Base-by-base conservation (phyloP, 2,888 invertebrate genomes). In the Hipparchia sbordonii region DNA sequence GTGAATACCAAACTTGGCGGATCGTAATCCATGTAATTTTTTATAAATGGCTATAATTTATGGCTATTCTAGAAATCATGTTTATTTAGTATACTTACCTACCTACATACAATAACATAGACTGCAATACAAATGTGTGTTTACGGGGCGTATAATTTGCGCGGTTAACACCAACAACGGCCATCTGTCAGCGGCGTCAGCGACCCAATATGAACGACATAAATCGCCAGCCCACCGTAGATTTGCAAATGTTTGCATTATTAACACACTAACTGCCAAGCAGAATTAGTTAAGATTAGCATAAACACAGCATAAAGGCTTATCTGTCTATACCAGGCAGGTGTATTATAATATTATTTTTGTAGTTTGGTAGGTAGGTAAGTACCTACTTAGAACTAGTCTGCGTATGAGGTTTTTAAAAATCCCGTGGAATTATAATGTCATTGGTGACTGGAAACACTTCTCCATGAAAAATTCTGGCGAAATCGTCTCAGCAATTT, bases 131-230 rank as follows among this genome's bases (percentile, higher is more conserved):
- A 56, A 56, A 56, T 56, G 56, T 61, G 61, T 60, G 39, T 74
- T 74, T 48, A 68, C 68, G 66, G 23, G 63, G 72, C 62, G 72
- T 74, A 67, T 67, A 72, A 75, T 75, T 75, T 76, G 46, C 45
- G 48, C 59, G 62, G 62, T 56, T 59, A 80, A 76, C 79, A 75
- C 67, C 67, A 59, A 68, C 62, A 9, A 13, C 46, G 63, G 75
- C 77, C 79, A 81, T 83, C 78, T 70, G 81, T 83, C 84, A 81
- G 13, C 48, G 48, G 48, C 79, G 77, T 77, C 77, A 77, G 68
- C 78, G 72, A 77, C 80, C 81, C 83, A 84, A 84, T 83, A 85
- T 84, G 82, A 80, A 77, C 45, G 63, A 46, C 63, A 63, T 63
- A 63, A 63, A 63, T 63, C 48, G 13, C 63, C 13, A 13, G 63